Conservation (phyloP, 2,113 vertebrate species). For the Psettodes erumei region DNA sequence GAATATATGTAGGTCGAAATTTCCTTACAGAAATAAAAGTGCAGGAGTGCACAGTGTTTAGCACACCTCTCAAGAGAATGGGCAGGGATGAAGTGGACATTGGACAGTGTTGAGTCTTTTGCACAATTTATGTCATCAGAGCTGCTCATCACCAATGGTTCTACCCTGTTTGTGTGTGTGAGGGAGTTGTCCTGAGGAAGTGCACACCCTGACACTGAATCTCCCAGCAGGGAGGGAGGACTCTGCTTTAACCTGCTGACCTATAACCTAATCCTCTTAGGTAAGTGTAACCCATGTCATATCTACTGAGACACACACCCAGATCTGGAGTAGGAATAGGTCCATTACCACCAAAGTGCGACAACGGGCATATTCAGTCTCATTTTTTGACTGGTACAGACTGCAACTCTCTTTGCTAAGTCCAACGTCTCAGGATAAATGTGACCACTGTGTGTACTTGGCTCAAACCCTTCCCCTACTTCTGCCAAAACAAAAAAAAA, state of each 20-base stretch:
- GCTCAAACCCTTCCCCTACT: slow-evolving; percentile 16
- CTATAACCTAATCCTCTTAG: slow-evolving; percentile 43
- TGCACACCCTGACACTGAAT: slow-evolving; percentile 53
- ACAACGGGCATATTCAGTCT: slow-evolving; percentile 9
- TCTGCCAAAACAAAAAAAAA: not conserved
- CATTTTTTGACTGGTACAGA: not conserved
- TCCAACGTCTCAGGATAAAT: slow-evolving; percentile 26
- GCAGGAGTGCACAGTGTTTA: not conserved
- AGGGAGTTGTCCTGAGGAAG: slow-evolving; percentile 57
- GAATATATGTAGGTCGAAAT: too few species aligned
- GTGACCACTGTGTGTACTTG: slow-evolving; percentile 39
- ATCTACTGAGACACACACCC: slow-evolving; percentile 45
- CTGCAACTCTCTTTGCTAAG: slow-evolving; percentile 22
- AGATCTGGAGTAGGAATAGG: not conserved
- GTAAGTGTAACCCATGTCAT: slow-evolving; percentile 16
- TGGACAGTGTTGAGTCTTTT: slow-evolving; percentile 1
- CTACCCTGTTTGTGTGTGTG: not conserved
- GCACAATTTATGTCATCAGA: slow-evolving; percentile 31
- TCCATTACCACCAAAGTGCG: slow-evolving; percentile 20
- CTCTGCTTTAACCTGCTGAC: slow-evolving; percentile 53
- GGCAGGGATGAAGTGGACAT: slow-evolving; percentile 26
- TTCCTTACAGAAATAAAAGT: not conserved
- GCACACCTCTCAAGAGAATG: slow-evolving; percentile 28
- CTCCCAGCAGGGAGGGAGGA: slow-evolving; percentile 47
- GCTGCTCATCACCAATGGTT: slow-evolving; percentile 24